Evolutionary conservation across 2,113 vertebrate species (phyloP).

Genomic region (Neomonachus schauinslandi): DNA sequence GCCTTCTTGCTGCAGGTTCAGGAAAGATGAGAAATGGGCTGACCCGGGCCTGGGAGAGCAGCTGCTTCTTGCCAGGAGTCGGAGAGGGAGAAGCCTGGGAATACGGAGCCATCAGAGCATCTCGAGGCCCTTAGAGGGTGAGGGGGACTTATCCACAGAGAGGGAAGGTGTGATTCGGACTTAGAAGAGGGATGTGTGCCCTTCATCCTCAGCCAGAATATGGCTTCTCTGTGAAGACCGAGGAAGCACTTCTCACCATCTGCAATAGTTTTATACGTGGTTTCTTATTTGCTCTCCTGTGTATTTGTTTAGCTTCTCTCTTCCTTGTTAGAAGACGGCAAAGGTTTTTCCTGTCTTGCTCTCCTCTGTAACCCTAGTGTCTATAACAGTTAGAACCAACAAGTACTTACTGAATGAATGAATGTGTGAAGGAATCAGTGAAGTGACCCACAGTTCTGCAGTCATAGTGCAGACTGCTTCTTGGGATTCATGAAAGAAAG

Average conservation of each 20-base stretch:
- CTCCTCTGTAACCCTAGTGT: not conserved
- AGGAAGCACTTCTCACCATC: not conserved
- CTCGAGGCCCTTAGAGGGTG: not conserved
- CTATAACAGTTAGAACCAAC: not conserved
- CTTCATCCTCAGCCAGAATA: not conserved
- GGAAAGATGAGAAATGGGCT: slow-evolving; percentile 27
- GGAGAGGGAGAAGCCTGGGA: no score
- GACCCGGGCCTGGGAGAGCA: slow-evolving; percentile 1
- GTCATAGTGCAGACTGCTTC: not conserved
- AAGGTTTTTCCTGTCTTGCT: not conserved
- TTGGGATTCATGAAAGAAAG: not conserved
- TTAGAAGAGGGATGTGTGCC: not conserved
- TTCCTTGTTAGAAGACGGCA: not conserved
- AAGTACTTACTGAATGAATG: not conserved
- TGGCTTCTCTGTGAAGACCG: not conserved
- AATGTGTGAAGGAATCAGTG: not conserved
- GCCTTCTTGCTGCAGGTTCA: slow-evolving; percentile 39
- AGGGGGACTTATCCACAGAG: not conserved
- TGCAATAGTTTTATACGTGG: not conserved
- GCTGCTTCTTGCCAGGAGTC: not conserved
- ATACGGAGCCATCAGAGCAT: not conserved
- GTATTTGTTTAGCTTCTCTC: not conserved
- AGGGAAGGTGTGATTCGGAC: not conserved
- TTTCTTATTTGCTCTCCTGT: not conserved
- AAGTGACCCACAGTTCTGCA: not conserved